Conservation (phyloP, 37 sponge, comb jelly and placozoan species). For the Bolinopsis microptera region DNA sequence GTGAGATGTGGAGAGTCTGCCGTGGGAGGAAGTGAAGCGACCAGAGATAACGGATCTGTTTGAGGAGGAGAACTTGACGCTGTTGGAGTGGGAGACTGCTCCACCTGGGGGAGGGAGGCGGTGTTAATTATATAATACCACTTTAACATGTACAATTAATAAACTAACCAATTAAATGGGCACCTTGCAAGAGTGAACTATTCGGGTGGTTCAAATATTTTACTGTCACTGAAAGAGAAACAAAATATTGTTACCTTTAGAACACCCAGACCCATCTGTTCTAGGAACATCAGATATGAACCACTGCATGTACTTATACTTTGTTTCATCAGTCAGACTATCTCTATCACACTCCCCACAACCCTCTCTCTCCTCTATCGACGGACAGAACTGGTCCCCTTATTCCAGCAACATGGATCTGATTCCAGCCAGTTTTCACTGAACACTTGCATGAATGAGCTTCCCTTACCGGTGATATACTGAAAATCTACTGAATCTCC, state of each 20-base stretch:
- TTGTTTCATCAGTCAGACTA: not conserved
- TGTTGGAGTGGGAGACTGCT: constrained; percentile 57
- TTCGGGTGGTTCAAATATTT: too few relatives aligned
- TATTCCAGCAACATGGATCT: not conserved
- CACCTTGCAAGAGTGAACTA: too few relatives aligned
- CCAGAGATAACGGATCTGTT: constrained; percentile 17
- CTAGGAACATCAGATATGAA: constrained; percentile 27
- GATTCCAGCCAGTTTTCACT: not conserved
- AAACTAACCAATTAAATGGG: too few relatives aligned
- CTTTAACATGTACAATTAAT: too few relatives aligned
- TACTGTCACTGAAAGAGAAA: too few relatives aligned
- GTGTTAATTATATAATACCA: too few relatives aligned
- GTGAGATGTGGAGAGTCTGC: constrained; percentile 36
- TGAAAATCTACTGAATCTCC: not conserved
- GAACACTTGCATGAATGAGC: constrained; percentile 18
- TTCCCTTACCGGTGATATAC: not conserved
- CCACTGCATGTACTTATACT: constrained; percentile 48
- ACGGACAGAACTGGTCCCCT: constrained; percentile 16
- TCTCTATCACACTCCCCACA: not conserved
- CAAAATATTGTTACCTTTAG: constrained; percentile 10
- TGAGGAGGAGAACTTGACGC: not conserved
- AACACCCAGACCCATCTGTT: constrained; percentile 43
- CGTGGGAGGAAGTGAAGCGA: constrained; percentile 55
- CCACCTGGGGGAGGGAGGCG: constrained; percentile 48
- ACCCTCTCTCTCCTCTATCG: not conserved